Percentiles rank a stretch among this genome's conserved stretches.
These are phyloP conservation scores for Novumbra hubbsi DNA, from an alignment of 2,797 vertebrate genomes.

Conservation along the genomic window DNA sequence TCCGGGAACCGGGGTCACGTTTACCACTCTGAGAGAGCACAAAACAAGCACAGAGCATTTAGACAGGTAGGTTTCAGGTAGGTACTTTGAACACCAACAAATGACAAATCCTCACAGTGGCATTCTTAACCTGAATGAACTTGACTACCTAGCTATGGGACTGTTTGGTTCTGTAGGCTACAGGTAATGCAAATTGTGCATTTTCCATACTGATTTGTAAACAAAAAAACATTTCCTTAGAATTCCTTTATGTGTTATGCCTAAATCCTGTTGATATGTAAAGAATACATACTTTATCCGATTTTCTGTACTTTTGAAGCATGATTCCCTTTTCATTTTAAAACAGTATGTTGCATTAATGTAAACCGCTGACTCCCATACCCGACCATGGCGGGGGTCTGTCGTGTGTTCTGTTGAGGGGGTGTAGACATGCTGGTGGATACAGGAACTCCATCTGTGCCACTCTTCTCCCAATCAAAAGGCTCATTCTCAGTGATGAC, in stretches of 20 bases:
- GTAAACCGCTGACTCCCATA: slow-evolving; percentile 56
- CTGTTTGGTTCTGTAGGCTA: not conserved
- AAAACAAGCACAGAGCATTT: slow-evolving; percentile 1
- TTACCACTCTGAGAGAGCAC: slow-evolving; percentile 73
- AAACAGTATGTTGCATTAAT: not conserved
- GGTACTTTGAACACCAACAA: not conserved
- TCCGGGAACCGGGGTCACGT: slow-evolving; percentile 81
- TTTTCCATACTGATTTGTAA: not conserved
- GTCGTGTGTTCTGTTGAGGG: slow-evolving; percentile 85
- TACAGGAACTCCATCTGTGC: slow-evolving; percentile 75
- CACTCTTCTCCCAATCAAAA: slow-evolving; percentile 88
- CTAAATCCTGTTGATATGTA: not conserved
- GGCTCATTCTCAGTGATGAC: slow-evolving; percentile 87
- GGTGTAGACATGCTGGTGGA: slow-evolving; percentile 85
- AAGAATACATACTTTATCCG: not conserved
- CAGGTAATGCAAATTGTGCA: not conserved
- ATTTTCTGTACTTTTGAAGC: not conserved
- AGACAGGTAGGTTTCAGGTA: not conserved
- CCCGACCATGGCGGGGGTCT: slow-evolving; percentile 88
- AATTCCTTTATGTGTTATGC: not conserved
- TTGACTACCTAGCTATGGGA: not conserved
- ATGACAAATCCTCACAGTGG: not conserved
- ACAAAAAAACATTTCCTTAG: not conserved
- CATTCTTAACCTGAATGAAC: not conserved
- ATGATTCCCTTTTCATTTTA: not conserved